Percentiles rank a stretch among this genome's conserved stretches.
These are phyloP conservation scores for Sciurus vulgaris DNA, from an alignment of 2,797 vertebrate species.

Conservation along the genomic window DNA sequence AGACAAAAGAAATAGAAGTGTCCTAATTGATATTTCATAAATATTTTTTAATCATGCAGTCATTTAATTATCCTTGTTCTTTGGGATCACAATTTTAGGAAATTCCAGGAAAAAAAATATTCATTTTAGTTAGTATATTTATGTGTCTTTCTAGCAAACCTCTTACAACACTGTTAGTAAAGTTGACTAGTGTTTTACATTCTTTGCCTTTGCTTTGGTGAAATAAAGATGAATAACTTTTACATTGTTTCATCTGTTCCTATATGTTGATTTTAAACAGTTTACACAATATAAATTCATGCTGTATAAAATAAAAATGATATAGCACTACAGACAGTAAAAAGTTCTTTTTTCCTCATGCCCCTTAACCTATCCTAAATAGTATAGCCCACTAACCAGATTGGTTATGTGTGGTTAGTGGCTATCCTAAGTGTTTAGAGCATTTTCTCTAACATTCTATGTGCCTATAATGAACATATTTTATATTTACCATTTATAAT, in stretches of 20 bases:
- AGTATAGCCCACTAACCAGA: background rate
- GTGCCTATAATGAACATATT: background rate
- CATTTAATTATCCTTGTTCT: conserved; percentile 15
- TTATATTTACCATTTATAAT: conserved; percentile 4
- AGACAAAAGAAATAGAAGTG: background rate
- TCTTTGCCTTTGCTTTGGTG: conserved; percentile 12
- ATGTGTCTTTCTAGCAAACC: background rate
- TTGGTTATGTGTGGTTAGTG: background rate
- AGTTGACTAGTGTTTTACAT: background rate
- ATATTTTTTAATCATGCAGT: background rate
- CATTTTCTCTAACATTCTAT: background rate
- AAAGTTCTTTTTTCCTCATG: background rate
- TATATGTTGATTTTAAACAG: conserved; percentile 36
- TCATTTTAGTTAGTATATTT: conserved; percentile 52
- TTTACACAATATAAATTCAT: background rate
- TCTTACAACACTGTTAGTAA: background rate
- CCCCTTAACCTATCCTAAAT: background rate
- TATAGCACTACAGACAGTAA: background rate
- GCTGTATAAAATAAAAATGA: background rate
- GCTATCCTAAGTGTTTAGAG: background rate
- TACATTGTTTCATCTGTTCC: background rate
- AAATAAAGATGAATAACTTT: conserved; percentile 1
- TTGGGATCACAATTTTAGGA: conserved; percentile 14
- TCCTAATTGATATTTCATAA: background rate
- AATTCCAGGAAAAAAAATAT: background rate